Evolutionary conservation across 2,113 vertebrate species (phyloP).

Genomic region (Entelurus aequoreus): DNA sequence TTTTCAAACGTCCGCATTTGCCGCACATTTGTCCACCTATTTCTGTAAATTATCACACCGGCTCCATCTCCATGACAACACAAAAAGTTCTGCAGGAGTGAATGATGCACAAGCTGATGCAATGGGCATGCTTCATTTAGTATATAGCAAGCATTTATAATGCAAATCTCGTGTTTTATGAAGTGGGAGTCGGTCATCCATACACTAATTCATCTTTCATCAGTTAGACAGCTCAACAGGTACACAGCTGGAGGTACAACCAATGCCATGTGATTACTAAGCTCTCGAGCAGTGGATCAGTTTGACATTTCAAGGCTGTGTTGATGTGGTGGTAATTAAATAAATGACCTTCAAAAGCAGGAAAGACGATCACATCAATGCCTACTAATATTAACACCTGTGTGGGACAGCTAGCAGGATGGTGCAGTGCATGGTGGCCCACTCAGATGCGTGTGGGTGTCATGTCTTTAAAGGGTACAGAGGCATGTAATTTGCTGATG

Average conservation of each 20-base stretch:
- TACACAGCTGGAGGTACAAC: background rate
- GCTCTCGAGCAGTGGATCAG: slow-evolving; percentile 2
- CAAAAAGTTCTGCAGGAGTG: background rate
- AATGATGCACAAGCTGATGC: background rate
- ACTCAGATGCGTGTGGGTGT: slow-evolving; percentile 7
- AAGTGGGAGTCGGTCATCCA: background rate
- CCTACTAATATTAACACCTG: slow-evolving; percentile 21
- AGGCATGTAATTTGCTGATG: background rate
- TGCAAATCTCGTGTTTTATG: background rate
- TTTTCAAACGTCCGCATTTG: too few species aligned
- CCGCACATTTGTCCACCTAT: too few species aligned
- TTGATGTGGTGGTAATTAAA: background rate
- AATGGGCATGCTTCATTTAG: too few species aligned
- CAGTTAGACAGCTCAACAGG: background rate
- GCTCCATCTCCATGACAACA: background rate
- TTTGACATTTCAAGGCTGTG: slow-evolving; percentile 9
- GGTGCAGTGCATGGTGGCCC: slow-evolving; percentile 5
- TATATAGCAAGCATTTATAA: background rate
- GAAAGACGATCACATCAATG: background rate
- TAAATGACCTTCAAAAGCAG: slow-evolving; percentile 1
- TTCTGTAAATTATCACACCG: background rate
- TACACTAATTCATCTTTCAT: background rate
- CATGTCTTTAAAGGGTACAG: background rate
- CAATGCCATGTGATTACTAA: slow-evolving; percentile 1
- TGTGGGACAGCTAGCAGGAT: slow-evolving; percentile 18